A percentile compares a stretch with the other conserved stretches of the same genome.
Conservation (phyloP, 1,140 invertebrate genomes). For the Conus ventricosus region DNA sequence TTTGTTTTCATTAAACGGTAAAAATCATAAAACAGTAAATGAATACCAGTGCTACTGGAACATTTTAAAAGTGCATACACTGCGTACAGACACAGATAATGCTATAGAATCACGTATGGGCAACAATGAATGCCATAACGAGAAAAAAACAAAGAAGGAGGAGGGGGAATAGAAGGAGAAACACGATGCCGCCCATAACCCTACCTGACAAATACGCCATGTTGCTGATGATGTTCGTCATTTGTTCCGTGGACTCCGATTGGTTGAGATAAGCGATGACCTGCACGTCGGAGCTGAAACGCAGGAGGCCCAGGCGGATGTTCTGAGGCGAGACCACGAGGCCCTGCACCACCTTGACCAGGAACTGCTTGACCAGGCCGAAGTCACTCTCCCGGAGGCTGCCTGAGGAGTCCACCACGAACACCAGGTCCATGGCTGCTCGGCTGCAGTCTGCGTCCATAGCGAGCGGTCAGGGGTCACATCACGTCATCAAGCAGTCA, state of each 20-base stretch:
- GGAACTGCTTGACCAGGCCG: slow-evolving; percentile 46
- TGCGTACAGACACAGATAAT: too few relatives aligned
- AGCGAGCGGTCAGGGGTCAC: too few relatives aligned
- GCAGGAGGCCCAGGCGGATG: slow-evolving; percentile 43
- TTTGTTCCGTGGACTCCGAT: background rate
- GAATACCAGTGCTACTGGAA: too few relatives aligned
- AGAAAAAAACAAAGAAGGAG: too few relatives aligned
- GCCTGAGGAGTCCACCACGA: slow-evolving; percentile 55
- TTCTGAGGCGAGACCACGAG: slow-evolving; percentile 39
- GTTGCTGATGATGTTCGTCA: background rate
- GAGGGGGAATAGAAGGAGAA: too few relatives aligned
- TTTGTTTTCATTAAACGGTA: too few relatives aligned
- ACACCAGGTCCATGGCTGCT: slow-evolving; percentile 50
- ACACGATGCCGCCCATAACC: too few relatives aligned
- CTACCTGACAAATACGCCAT: slow-evolving; percentile 12
- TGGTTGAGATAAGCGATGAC: slow-evolving; percentile 25
- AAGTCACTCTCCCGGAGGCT: slow-evolving; percentile 51
- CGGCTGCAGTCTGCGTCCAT: slow-evolving; percentile 38
- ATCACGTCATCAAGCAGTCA: too few relatives aligned
- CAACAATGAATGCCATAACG: too few relatives aligned
- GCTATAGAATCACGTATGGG: too few relatives aligned
- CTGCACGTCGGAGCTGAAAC: slow-evolving; percentile 32
- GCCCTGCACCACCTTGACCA: slow-evolving; percentile 40
- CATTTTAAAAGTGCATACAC: too few relatives aligned
- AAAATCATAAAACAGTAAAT: too few relatives aligned